Base-by-base conservation (phyloP, 2,797 vertebrate genomes). In the Apogon hyalosoma region DNA sequence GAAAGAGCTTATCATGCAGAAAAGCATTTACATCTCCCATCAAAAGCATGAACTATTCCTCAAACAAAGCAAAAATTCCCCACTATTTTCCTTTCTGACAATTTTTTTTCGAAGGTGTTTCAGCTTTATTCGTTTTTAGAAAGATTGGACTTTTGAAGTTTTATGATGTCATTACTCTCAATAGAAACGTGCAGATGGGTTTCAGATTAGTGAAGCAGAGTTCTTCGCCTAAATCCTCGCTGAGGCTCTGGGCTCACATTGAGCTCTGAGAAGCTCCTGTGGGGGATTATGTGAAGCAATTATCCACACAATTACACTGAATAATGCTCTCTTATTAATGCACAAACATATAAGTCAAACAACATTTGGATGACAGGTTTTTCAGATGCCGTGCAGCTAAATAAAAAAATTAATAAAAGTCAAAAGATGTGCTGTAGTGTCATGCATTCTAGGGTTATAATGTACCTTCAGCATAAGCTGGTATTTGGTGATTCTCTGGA, bases 401-500 rank as follows among this genome's bases (percentile, higher is more conserved):
- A 49, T 36, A 24, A 62, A 64, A 38, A 47, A 53, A 14, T 13
- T 24, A 48, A 12, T 16, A 8, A 49, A 2, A 28, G 24, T 28
- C 24, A 28, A 28, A 28, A 28, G 24, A 6, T 46, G 33, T 28
- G 10, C 1, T 14, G n/a, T 19, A 2, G 11, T 19, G 43, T 14
- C 24, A 6, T 28, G 5, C 6, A 5, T 28, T 28, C 24, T 28
- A 28, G 12, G n/a, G 46, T 21, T 43, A 7, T 5, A 11, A 1
- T 7, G 84, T 91, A 94, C 97, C 94, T 98, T 98, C 49, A 99
- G 87, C 84, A 99, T 93, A 59, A 95, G 84, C 75, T 98, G 96
- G 86, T 98, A 99, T 68, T 98, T 98, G 45, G 94, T 96, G 87
- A 98, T 97, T 82, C 97, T 96, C 89, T 97, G 96, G 47, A 97